Evolutionary conservation across 2,888 invertebrate genomes (phyloP).

Genomic region (Drosophila mimica): DNA sequence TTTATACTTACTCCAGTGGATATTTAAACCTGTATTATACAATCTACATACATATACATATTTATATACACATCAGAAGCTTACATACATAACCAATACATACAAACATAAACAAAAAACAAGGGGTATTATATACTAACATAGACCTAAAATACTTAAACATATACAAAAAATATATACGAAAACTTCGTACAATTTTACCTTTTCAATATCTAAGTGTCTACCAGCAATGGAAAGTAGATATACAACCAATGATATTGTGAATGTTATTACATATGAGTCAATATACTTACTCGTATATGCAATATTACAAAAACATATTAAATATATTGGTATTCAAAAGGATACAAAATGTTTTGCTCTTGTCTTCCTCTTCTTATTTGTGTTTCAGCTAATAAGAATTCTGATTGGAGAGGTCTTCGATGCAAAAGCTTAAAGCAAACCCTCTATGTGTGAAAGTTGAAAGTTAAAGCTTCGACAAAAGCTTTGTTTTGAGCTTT

Average conservation of each 20-base stretch:
- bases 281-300: constrained; percentile 36
- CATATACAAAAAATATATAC: constrained; percentile 40
- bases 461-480: not conserved
- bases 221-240: constrained; percentile 70
- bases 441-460: constrained; percentile 17
- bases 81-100: constrained; percentile 26
- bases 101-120: constrained; percentile 40
- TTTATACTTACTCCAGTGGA: constrained; percentile 31
- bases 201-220: constrained; percentile 82
- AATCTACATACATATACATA: constrained; percentile 32
- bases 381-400: not conserved
- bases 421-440: not conserved
- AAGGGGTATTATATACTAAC: constrained; percentile 37
- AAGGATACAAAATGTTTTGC: constrained; percentile 21
- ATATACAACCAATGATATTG: constrained; percentile 51
- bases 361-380: not conserved
- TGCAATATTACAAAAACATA: constrained; percentile 60
- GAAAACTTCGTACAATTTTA: constrained; percentile 76
- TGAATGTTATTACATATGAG: constrained; percentile 52
- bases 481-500: not conserved
- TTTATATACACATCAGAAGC: constrained; percentile 34
- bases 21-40: constrained; percentile 51
- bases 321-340: constrained; percentile 76
- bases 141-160: constrained; percentile 30
- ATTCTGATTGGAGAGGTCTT: not conserved